Evolutionary conservation across 1,140 invertebrate genomes (phyloP).

Genomic region (Amyelois transitella): DNA sequence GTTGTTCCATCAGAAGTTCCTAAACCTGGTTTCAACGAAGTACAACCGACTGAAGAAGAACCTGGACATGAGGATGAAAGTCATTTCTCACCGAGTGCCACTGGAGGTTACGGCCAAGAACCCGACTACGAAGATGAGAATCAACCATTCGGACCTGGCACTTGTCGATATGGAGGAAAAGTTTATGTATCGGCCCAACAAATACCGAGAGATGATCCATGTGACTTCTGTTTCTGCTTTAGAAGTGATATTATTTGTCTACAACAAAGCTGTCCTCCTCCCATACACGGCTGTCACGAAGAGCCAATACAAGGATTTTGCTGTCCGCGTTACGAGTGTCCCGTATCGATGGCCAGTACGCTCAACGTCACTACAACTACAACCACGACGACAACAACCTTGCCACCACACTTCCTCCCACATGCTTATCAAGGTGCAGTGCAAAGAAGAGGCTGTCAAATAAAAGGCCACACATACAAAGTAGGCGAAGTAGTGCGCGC

Average conservation of each 20-base stretch:
- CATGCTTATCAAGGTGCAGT: slow-evolving; percentile 85
- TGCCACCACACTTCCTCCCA: slow-evolving; percentile 86
- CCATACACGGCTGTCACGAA: slow-evolving; percentile 91
- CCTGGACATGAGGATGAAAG: slow-evolving; percentile 48
- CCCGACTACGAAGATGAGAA: slow-evolving; percentile 84
- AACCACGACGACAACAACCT: slow-evolving; percentile 88
- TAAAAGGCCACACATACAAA: slow-evolving; percentile 86
- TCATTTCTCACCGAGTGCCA: slow-evolving; percentile 56
- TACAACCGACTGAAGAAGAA: slow-evolving; percentile 44
- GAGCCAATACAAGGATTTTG: slow-evolving; percentile 95
- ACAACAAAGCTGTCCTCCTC: slow-evolving; percentile 95
- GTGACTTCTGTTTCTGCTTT: slow-evolving; percentile 98
- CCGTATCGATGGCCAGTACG: slow-evolving; percentile 86
- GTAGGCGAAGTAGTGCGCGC: slow-evolving; percentile 88
- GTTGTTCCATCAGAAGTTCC: slow-evolving; percentile 25
- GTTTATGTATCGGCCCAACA: slow-evolving; percentile 95
- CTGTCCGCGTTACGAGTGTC: slow-evolving; percentile 95
- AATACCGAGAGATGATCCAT: slow-evolving; percentile 94
- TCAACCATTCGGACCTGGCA: slow-evolving; percentile 87
- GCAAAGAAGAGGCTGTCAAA: slow-evolving; percentile 86
- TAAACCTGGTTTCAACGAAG: slow-evolving; percentile 39
- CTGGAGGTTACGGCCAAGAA: slow-evolving; percentile 74
- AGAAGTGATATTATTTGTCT: slow-evolving; percentile 96
- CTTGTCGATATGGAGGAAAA: slow-evolving; percentile 92
- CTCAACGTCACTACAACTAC: slow-evolving; percentile 88